phyloP scores from a whole-genome alignment of 1,140 invertebrate genomes.

The Philopotamus ludificatus region DNA sequence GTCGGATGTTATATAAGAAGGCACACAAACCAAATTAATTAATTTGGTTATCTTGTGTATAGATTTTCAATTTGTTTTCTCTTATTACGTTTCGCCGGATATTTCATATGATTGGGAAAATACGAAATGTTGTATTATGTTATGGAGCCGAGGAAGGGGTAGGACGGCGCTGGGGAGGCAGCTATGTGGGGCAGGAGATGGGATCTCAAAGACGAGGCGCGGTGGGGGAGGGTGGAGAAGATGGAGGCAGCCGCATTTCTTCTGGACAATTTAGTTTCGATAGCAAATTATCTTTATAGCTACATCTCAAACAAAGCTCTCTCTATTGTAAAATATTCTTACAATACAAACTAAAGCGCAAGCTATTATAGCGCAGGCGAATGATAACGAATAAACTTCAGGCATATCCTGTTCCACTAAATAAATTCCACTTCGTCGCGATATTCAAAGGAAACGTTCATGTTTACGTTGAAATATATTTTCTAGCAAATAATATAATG shows the following conservation, averaged over 20 bases:
- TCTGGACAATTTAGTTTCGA: constrained; percentile 31
- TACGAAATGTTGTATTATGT: background rate
- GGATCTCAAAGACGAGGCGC: background rate
- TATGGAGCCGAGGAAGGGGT: too few species aligned
- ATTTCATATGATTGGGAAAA: background rate
- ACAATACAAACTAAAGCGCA: constrained; percentile 8
- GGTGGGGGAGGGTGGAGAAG: background rate
- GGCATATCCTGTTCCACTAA: constrained; percentile 10
- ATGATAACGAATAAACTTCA: constrained; percentile 23
- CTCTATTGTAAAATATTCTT: constrained; percentile 21
- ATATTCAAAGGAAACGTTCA: too few species aligned
- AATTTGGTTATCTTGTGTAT: too few species aligned
- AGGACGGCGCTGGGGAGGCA: background rate
- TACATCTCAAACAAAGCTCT: constrained; percentile 22
- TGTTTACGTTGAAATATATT: too few species aligned
- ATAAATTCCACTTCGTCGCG: background rate
- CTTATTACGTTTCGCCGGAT: background rate
- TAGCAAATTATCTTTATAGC: constrained; percentile 29
- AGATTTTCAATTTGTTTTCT: too few species aligned
- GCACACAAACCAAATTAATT: too few species aligned
- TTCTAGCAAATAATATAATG: too few species aligned
- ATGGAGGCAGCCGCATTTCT: constrained; percentile 15
- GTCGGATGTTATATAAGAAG: too few species aligned
- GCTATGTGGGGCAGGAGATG: background rate
- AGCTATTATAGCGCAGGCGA: background rate